These are phyloP conservation scores for Tringa solitaria DNA, from an alignment of 2,113 vertebrate species.

Conservation along the genomic window DNA sequence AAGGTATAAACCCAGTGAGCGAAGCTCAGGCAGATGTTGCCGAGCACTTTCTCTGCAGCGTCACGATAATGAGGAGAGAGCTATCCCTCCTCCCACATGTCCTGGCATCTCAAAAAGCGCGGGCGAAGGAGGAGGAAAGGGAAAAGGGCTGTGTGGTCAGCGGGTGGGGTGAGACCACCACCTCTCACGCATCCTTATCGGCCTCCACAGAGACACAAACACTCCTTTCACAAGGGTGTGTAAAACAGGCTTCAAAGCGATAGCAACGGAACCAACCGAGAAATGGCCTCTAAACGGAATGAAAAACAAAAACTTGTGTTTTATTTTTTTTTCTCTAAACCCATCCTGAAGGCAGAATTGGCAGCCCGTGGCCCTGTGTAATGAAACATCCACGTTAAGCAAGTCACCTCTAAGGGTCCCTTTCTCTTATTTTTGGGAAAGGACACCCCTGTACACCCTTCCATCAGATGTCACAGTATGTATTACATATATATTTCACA, in stretches of 20 bases:
- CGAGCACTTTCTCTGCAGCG: not conserved
- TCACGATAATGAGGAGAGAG: constrained; percentile 1
- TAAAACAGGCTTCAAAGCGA: not conserved
- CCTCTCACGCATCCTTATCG: constrained; percentile 34
- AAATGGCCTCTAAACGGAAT: not conserved
- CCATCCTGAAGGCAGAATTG: not conserved
- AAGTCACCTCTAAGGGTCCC: not conserved
- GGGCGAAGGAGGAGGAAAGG: not conserved
- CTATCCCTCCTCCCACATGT: constrained; percentile 6
- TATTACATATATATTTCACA: not conserved
- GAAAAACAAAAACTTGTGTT: not conserved
- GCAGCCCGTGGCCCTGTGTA: not conserved
- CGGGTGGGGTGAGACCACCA: not conserved
- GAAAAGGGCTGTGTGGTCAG: constrained; percentile 37
- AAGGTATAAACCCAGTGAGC: not conserved
- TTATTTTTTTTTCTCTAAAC: not conserved
- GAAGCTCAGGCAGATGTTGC: not conserved
- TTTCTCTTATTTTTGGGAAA: not conserved
- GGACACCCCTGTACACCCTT: not conserved
- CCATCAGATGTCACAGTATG: not conserved
- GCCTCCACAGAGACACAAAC: not conserved
- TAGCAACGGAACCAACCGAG: constrained; percentile 49
- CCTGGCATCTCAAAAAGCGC: not conserved
- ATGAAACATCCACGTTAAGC: not conserved
- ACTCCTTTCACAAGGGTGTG: not conserved